Evolutionary conservation across 2,888 invertebrate species (phyloP), one percentile per base, ranked within the genome.

Genomic region (Lasioglossum marginatum): DNA sequence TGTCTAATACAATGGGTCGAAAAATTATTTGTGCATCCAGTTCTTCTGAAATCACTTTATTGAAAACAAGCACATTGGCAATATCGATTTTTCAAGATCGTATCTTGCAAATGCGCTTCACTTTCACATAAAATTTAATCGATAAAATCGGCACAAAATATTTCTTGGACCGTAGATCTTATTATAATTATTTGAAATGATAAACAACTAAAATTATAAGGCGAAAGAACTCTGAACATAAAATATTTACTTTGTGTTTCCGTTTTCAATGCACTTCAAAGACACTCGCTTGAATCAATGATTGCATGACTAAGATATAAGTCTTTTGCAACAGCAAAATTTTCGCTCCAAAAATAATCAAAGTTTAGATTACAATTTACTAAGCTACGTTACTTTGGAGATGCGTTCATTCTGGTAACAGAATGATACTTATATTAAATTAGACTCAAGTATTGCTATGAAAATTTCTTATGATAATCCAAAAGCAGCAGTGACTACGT

Each of bases 191-290:
- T 74, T 66, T 45, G 70, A 75, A 79, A 40, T 60, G 45, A 75
- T 76, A 70, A 83, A 52, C 40, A 76, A 82, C 60, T 86, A 80
- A 86, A 78, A 60, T 74, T 77, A 78, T 71, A 60, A 16, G 31
- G 14, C n/a, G 31, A 66, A 70, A 73, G 73, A 74, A 48, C 34
- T 68, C 27, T 45, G n/a, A 80, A 83, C 71, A 60, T 8, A 77
- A 76, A 74, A 34, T 73, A 76, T 76, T 70, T 37, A 31, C 60
- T 45, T 73, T 12, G 14, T 23, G 14, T 43, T 40, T 19, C 40
- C 48, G 79, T 82, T 88, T 84, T 85, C 87, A 87, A 82, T 81
- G 77, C 88, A 88, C 88, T 88, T 88, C 81, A 86, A 88, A 88
- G 86, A 83, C 79, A 81, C 68, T 63, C 19, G 19, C 34, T 43